Base-by-base conservation (phyloP, 2,797 vertebrate genomes). In the Avahi laniger region DNA sequence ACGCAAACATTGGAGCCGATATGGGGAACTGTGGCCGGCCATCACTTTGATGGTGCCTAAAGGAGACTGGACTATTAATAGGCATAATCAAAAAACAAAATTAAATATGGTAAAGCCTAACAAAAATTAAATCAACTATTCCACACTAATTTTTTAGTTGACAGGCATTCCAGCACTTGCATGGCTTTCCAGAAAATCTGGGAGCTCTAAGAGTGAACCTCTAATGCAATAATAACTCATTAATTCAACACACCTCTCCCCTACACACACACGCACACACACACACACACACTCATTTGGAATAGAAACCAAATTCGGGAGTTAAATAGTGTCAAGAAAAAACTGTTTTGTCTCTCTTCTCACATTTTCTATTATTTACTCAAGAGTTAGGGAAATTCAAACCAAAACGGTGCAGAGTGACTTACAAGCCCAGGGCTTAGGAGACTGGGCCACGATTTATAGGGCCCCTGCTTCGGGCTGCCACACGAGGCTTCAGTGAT, bases 1-100 rank as follows among this genome's bases (percentile, higher is more conserved):
- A 48, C 26, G 70, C 65, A 94, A 98, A 90, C 13, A 88, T 67
- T 10, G 26, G 89, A 15, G 86, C 48, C 33, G 41, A 73, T 48
- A 72, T 0, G 65, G n/a, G 10, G 72, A 94, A 76, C 35, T 5
- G 2, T 1, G 24, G 91, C 1, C 43, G 2, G 81, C 92, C 79
- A 22, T 38, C 61, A 89, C 72, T 48, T 50, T 48, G 3, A 18
- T 2, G 14, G 33, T 13, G 52, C 15, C 84, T 35, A 72, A 94
- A 79, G 57, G 73, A 81, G 61, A 96, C 38, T 48, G 4, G 70
- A 24, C 61, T 83, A 22, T 52, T 69, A 33, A n/a, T 7, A n/a
- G 35, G 5, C 48, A 90, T 89, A 85, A 92, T 89, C 75, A 91
- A 69, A 76, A 80, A 70, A 24, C 2, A 73, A 72, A 88, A 85